Percentiles rank a stretch among this genome's conserved stretches.
Conservation (phyloP, 1,140 invertebrate genomes). For the Orchestia grillus region DNA sequence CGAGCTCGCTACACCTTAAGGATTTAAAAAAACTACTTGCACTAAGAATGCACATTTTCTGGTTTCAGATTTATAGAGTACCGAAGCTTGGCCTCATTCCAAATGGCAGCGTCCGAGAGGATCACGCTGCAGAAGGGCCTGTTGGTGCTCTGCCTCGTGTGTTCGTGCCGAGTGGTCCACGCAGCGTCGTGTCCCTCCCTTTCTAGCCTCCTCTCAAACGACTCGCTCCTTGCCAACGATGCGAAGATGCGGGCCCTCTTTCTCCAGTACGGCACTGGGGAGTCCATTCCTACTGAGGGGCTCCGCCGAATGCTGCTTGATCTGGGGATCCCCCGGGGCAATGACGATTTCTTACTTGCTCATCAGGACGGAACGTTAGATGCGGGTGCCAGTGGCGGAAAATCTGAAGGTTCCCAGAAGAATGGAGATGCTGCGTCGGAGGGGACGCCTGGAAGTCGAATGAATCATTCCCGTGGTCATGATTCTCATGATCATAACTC, state of each 20-base stretch:
- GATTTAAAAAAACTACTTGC: background rate
- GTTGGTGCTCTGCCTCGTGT: background rate
- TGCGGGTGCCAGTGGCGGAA: background rate
- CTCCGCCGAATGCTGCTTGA: background rate
- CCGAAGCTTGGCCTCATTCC: background rate
- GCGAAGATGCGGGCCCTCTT: background rate
- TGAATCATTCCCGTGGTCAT: background rate
- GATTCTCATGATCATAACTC: background rate
- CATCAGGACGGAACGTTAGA: background rate
- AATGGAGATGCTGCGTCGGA: background rate
- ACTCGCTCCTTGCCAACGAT: constrained; percentile 20
- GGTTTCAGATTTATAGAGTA: background rate
- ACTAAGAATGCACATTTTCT: background rate
- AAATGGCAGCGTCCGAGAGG: background rate
- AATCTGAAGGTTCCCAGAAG: background rate
- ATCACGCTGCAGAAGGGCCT: background rate
- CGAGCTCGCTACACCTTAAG: too few relatives aligned
- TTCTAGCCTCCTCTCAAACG: background rate
- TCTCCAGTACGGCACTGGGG: constrained; percentile 4
- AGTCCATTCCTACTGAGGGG: background rate
- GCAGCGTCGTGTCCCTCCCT: background rate
- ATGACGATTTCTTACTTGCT: background rate
- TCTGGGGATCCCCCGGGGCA: background rate
- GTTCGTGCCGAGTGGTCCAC: background rate
- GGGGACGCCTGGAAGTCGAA: background rate